phyloP scores from a whole-genome alignment of 1,140 invertebrate genomes.

The Watersipora subatra region DNA sequence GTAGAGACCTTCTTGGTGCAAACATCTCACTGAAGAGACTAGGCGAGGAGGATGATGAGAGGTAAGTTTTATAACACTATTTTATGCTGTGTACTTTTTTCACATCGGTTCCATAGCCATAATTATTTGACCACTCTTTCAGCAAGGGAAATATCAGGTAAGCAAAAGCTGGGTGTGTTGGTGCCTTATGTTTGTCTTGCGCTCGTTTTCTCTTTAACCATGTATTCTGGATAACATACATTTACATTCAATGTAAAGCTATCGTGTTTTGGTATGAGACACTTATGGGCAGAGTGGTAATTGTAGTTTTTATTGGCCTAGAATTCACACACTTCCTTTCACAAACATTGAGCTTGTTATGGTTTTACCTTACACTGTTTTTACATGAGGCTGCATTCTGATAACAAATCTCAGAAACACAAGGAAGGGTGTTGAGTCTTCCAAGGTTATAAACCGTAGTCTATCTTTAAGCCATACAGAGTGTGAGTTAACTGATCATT shows the following conservation, averaged over 20 bases:
- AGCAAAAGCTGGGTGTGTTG: neutral
- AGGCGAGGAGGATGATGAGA: slow-evolving; percentile 7
- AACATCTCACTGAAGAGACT: slow-evolving; percentile 14
- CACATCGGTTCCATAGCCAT: neutral
- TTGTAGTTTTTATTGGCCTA: too few species aligned
- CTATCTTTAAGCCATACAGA: neutral
- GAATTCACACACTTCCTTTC: neutral
- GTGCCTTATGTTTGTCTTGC: neutral
- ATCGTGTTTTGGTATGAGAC: too few species aligned
- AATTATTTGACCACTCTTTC: neutral
- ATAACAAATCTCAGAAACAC: too few species aligned
- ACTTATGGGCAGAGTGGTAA: too few species aligned
- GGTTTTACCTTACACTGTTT: neutral
- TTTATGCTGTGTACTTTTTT: neutral
- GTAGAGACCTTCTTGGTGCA: slow-evolving; percentile 26
- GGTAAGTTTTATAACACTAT: slow-evolving; percentile 8
- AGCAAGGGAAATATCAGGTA: neutral
- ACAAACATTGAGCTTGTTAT: neutral
- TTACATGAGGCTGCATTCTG: neutral
- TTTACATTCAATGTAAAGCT: too few species aligned
- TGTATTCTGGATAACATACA: too few species aligned
- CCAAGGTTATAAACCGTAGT: too few species aligned
- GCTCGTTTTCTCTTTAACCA: neutral
- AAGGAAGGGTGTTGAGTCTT: too few species aligned
- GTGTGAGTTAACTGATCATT: neutral